phyloP scores from a whole-genome alignment of 2,888 invertebrate genomes.

The Sepiola atlantica region DNA sequence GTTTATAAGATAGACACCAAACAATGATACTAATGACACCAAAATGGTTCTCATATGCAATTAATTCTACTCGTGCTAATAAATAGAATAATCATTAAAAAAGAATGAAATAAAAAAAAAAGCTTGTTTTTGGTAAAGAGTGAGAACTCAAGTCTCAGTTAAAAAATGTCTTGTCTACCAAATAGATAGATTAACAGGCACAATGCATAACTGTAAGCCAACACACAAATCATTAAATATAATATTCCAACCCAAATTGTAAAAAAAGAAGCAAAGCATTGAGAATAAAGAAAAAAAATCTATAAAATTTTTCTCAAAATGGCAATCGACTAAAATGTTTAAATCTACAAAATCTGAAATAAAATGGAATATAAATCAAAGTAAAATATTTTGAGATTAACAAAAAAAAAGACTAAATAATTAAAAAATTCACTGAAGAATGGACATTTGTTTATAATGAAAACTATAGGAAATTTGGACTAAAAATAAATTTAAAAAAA shows the following conservation, averaged over 20 bases:
- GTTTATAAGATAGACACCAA: not conserved
- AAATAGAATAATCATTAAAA: not conserved
- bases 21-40: not conserved
- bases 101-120: too few species aligned
- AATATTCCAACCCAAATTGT: not conserved
- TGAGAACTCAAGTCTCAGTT: not conserved
- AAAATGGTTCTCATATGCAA: not conserved
- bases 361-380: not conserved
- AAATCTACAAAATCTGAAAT: conserved; percentile 33
- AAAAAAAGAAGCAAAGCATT: conserved; percentile 2
- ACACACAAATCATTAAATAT: not conserved
- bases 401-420: not conserved
- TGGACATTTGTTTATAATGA: not conserved
- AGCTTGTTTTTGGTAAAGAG: not conserved
- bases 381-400: not conserved
- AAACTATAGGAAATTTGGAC: not conserved
- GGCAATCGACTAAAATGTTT: not conserved
- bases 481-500: not conserved
- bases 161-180: not conserved
- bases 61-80: not conserved
- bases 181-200: not conserved
- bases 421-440: not conserved
- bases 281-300: not conserved
- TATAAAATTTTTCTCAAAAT: not conserved
- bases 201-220: conserved; percentile 24